These are phyloP conservation scores for Sericinus montela DNA, from an alignment of 2,888 invertebrate species.

Conservation along the genomic window DNA sequence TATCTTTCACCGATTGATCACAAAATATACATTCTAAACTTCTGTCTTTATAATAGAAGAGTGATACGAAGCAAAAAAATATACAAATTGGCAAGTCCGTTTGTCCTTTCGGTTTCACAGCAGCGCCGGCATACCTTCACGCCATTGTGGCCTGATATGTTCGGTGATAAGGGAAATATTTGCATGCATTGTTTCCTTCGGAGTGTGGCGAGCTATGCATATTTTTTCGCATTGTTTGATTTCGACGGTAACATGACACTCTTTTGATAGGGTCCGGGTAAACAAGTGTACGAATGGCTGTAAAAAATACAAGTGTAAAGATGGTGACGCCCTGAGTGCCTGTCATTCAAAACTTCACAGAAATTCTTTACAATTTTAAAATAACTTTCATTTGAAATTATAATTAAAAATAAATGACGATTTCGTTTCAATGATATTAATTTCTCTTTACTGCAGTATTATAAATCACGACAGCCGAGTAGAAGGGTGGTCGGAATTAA, in stretches of 20 bases:
- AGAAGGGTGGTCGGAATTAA: no score
- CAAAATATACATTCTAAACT: background rate
- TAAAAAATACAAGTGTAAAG: background rate
- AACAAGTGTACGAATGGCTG: slow-evolving; percentile 21
- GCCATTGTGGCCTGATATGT: slow-evolving; percentile 16
- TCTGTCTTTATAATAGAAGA: background rate
- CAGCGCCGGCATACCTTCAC: slow-evolving; percentile 11
- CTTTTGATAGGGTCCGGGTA: slow-evolving; percentile 29
- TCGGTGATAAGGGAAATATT: slow-evolving; percentile 18
- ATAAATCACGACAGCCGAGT: no score
- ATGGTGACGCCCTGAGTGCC: background rate
- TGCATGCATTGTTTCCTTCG: slow-evolving; percentile 15
- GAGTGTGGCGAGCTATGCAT: slow-evolving; percentile 6
- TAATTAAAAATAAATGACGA: no score
- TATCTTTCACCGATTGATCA: background rate
- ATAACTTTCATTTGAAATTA: no score
- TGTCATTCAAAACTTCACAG: background rate
- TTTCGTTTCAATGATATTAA: background rate
- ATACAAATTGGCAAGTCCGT: slow-evolving; percentile 5
- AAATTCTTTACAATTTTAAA: background rate
- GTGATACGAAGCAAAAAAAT: background rate
- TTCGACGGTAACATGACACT: slow-evolving; percentile 32
- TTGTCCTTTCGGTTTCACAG: background rate
- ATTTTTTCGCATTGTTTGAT: slow-evolving; percentile 22
- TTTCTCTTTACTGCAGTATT: no score